These are phyloP conservation scores for Apogon talboti DNA, from an alignment of 2,797 vertebrate genomes.

Conservation along the genomic window DNA sequence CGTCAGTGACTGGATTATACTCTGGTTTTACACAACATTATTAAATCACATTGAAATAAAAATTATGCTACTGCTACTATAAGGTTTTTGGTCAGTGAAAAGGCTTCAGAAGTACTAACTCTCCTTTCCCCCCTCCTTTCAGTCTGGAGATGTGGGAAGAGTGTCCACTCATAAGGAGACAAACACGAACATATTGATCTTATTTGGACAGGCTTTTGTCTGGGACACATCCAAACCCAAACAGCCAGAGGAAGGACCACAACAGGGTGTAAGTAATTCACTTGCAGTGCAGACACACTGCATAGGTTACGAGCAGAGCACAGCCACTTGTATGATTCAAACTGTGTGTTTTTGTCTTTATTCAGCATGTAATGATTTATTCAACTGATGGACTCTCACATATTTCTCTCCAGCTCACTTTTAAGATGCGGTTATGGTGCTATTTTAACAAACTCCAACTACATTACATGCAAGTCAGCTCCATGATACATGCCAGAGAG, in stretches of 20 bases:
- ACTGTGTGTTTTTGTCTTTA: conserved; percentile 48
- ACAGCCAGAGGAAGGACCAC: conserved; percentile 67
- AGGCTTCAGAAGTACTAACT: conserved; percentile 16
- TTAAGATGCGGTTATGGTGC: conserved; percentile 14
- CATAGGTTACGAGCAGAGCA: conserved; percentile 68
- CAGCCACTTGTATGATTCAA: conserved; percentile 56
- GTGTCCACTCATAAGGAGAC: conserved; percentile 55
- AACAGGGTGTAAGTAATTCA: conserved; percentile 73
- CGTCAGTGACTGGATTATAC: not conserved
- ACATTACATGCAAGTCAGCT: conserved; percentile 12
- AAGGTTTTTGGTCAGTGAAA: conserved; percentile 17
- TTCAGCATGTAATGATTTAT: conserved; percentile 54
- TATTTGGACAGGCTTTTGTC: conserved; percentile 75
- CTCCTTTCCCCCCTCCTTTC: conserved; percentile 39
- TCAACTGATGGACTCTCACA: conserved; percentile 17
- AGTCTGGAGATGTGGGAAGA: conserved; percentile 46
- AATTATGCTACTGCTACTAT: not conserved
- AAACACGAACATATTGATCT: conserved; percentile 73
- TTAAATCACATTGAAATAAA: not conserved
- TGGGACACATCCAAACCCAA: conserved; percentile 75
- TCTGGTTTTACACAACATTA: not conserved
- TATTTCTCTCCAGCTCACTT: conserved; percentile 13
- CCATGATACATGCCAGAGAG: conserved; percentile 35
- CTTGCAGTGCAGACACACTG: conserved; percentile 61
- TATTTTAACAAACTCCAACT: conserved; percentile 24